Conservation (phyloP, 1,140 invertebrate genomes). For the Penaeus japonicus region DNA sequence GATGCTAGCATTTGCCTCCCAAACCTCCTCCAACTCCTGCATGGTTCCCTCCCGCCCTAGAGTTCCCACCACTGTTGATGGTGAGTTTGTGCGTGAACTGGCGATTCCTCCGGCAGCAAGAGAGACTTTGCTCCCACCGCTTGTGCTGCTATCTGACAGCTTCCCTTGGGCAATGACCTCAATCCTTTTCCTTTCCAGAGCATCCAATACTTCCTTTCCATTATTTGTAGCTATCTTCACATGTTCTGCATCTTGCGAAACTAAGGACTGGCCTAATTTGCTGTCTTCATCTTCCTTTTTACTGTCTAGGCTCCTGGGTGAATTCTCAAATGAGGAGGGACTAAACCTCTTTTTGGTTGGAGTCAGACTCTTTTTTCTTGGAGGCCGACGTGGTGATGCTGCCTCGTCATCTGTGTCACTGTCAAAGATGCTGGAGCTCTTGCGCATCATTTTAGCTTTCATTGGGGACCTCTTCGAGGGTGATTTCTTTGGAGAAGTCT, state of each 20-base stretch:
- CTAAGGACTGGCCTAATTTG: not conserved
- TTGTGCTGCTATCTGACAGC: not conserved
- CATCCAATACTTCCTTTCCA: no score
- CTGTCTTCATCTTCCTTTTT: not conserved
- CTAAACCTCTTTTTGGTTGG: not conserved
- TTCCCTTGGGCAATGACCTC: not conserved
- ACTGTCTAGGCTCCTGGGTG: not conserved
- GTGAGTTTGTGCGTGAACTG: not conserved
- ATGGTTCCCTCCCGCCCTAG: slow-evolving; percentile 40
- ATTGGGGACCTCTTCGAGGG: slow-evolving; percentile 32
- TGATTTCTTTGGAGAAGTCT: slow-evolving; percentile 14
- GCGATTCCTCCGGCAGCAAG: not conserved
- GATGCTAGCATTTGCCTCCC: slow-evolving; percentile 43
- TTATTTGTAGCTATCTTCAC: no score
- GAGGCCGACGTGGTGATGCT: not conserved
- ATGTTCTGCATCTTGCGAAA: no score
- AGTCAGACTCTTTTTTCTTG: not conserved
- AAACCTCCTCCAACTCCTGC: slow-evolving; percentile 45
- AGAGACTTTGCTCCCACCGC: not conserved
- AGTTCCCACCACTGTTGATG: slow-evolving; percentile 19
- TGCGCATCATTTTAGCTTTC: not conserved
- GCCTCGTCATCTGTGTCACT: slow-evolving; percentile 25
- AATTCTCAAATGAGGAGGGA: not conserved
- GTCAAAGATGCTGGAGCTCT: slow-evolving; percentile 16
- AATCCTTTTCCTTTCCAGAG: no score